Base-by-base conservation (phyloP, 2,113 vertebrate species). In the Forbesichthys agassizii region DNA sequence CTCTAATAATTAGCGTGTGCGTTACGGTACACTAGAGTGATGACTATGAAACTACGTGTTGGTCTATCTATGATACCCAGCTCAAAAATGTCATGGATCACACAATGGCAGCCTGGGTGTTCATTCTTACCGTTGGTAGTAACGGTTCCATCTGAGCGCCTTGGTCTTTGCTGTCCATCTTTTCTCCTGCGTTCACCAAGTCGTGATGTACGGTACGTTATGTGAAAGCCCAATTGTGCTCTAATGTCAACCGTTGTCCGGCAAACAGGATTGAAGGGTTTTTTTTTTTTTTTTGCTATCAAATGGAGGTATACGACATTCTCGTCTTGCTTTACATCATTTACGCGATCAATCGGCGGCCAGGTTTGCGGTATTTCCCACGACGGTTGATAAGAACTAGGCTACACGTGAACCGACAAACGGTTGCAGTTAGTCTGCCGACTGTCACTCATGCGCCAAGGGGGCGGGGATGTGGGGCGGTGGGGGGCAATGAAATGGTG, bases 61-160 rank as follows among this genome's bases (percentile, higher is more conserved):
- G 36, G 36, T 42, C 36, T 42, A 42, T 7, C 36, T 3, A 42
- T 42, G 36, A 42, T 42, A 42, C 3, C 36, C 36, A 42, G 36
- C 36, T n/a, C 9, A 0, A 27, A 48, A 5, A 18, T 13, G 11
- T 18, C 36, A 18, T 12, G 13, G 77, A 66, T 42, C 36, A 42
- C 10, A 52, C 11, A 63, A 13, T 9, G 14, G 3, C 11, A 42
- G 20, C 52, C 54, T 14, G 48, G 27, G 0, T 65, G 2, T 61
- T 71, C 55, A 14, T 51, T 57, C 91, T 95, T 93, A 97, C 97
- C 95, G 94, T 95, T 18, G 96, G 96, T 81, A 98, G 93, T 74
- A 98, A 91, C 75, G 97, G 97, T 92, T 98, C 96, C 97, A 98
- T 98, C 88, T 98, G 96, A 79, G 96, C 96, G 88, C 96, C 96